Evolutionary conservation across 2,113 vertebrate species (phyloP).

Genomic region (Sciurus niger): DNA sequence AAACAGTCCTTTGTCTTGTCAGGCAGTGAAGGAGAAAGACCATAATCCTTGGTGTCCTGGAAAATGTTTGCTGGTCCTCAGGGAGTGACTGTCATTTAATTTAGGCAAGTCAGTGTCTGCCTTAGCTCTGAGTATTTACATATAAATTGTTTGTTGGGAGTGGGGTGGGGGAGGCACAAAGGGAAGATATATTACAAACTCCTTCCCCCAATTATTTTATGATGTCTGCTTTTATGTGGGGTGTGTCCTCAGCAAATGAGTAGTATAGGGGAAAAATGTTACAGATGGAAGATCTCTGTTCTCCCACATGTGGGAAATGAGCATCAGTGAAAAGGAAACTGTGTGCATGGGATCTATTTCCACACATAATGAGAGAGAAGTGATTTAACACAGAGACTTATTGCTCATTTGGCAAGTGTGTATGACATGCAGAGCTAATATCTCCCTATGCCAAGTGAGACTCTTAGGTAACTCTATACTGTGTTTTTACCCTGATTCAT

Average conservation of each 20-base stretch:
- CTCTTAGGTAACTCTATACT: neutral
- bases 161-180: neutral
- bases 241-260: slow-evolving; percentile 13
- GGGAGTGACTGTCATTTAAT: slow-evolving; percentile 80
- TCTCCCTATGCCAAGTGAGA: neutral
- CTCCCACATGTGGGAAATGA: neutral
- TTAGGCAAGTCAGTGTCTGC: slow-evolving; percentile 76
- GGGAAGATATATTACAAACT: slow-evolving; percentile 24
- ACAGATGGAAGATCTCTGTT: neutral
- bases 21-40: slow-evolving; percentile 62
- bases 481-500: neutral
- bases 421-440: neutral
- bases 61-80: slow-evolving; percentile 73
- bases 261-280: neutral
- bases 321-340: neutral
- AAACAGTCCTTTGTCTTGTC: slow-evolving; percentile 81
- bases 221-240: slow-evolving; percentile 61
- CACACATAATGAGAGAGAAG: slow-evolving; percentile 25
- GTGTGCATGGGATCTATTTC: slow-evolving; percentile 4
- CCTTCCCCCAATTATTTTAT: slow-evolving; percentile 55
- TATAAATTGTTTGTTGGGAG: slow-evolving; percentile 77
- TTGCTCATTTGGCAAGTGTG: neutral
- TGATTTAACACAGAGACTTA: neutral
- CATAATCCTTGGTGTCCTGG: slow-evolving; percentile 77
- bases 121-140: slow-evolving; percentile 79